Evolutionary conservation across 2,888 invertebrate species (phyloP).

Genomic region (Mythimna loreyi): DNA sequence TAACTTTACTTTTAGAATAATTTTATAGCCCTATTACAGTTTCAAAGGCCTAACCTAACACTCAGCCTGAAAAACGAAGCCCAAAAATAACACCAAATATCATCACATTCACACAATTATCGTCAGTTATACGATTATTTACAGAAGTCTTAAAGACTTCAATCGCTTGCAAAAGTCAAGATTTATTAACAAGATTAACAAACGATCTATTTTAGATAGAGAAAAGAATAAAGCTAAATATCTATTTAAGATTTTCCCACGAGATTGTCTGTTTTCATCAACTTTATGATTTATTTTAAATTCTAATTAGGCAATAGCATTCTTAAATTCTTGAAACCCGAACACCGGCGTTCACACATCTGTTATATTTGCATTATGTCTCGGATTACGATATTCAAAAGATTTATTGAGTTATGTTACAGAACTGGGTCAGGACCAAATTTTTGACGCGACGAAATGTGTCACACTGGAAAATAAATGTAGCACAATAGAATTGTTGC

Average conservation of each 20-base stretch:
- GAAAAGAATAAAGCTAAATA: not conserved
- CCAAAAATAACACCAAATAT: not conserved
- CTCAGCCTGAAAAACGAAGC: not conserved
- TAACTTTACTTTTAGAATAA: conserved; percentile 24
- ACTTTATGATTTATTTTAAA: not conserved
- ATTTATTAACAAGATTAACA: not conserved
- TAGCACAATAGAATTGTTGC: no score
- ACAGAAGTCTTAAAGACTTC: not conserved
- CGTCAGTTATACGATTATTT: not conserved
- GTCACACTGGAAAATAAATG: no score
- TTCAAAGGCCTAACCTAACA: conserved; percentile 22
- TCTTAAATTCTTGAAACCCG: no score
- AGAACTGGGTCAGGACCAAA: no score
- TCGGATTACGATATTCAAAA: no score
- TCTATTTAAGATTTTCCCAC: not conserved
- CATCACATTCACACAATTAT: not conserved
- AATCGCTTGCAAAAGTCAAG: not conserved
- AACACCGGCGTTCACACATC: no score
- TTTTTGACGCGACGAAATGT: no score
- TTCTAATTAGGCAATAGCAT: not conserved
- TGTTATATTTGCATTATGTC: no score
- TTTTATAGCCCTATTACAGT: conserved; percentile 12
- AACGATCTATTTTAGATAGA: not conserved
- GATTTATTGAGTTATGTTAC: no score
- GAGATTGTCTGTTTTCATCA: not conserved